Conservation (phyloP, 2,113 vertebrate species). For the Mus musculus region DNA sequence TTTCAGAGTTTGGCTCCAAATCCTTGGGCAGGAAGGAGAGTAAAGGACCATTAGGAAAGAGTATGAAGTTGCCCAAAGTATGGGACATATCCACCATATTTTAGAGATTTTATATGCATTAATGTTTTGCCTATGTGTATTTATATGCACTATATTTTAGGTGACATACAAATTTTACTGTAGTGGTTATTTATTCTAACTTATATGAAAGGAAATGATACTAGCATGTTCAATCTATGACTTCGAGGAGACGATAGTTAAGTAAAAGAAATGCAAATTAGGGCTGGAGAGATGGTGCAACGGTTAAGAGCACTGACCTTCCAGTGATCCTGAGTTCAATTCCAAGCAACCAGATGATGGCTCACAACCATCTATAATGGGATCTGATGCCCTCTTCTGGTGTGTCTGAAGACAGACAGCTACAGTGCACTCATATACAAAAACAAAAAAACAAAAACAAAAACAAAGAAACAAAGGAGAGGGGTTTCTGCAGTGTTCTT, state of each 20-base stretch:
- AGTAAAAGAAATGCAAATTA: not conserved
- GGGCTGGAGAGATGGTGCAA: too few relatives aligned
- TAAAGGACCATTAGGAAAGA: not conserved
- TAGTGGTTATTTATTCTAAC: not conserved
- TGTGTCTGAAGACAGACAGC: too few relatives aligned
- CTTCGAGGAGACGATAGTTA: not conserved
- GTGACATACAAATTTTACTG: not conserved
- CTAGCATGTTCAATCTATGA: not conserved
- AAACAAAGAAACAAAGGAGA: too few relatives aligned
- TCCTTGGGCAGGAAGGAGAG: not conserved
- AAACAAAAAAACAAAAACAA: not conserved
- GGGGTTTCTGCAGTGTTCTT: too few relatives aligned
- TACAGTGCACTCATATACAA: too few relatives aligned
- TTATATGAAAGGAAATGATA: not conserved
- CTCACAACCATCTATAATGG: too few relatives aligned
- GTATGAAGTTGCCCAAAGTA: not conserved
- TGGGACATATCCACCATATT: not conserved
- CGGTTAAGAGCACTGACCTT: too few relatives aligned
- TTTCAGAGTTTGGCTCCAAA: not conserved
- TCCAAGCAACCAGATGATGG: too few relatives aligned
- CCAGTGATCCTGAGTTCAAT: too few relatives aligned
- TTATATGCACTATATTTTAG: not conserved
- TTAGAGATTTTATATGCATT: not conserved
- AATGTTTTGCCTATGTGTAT: not conserved
- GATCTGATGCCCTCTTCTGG: too few relatives aligned